Percentiles rank a stretch among this genome's conserved stretches.
Evolutionary conservation across 2,797 vertebrate genomes (phyloP).

Genomic region (Helicolenus hilgendorfi): DNA sequence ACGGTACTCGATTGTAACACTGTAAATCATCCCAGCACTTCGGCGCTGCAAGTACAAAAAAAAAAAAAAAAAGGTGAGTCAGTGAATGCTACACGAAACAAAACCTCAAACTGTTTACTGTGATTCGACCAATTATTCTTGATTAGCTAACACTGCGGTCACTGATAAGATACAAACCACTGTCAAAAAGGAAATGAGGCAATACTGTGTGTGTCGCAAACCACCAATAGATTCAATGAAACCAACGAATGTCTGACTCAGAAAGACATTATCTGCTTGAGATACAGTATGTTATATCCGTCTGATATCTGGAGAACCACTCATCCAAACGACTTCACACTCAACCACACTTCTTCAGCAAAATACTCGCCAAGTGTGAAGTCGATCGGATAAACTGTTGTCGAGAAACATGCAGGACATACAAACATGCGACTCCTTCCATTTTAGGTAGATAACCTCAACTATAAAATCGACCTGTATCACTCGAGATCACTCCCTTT

Average conservation of each 20-base stretch:
- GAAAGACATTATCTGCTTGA: neutral
- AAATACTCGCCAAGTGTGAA: neutral
- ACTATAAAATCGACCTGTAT: neutral
- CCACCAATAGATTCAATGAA: no score
- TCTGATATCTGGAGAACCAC: no score
- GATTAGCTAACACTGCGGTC: neutral
- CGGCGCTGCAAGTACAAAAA: neutral
- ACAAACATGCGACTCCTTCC: no score
- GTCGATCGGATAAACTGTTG: neutral
- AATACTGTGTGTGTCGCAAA: no score
- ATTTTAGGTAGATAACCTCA: neutral
- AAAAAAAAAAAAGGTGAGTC: no score
- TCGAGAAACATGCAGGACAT: no score
- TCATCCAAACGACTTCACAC: neutral
- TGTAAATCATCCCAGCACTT: neutral
- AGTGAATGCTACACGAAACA: neutral
- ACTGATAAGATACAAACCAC: no score
- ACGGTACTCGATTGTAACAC: accelerated
- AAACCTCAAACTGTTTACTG: neutral
- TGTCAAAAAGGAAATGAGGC: neutral
- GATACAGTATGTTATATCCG: neutral
- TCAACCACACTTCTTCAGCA: neutral
- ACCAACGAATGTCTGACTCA: no score
- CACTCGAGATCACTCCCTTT: no score
- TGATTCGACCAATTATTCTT: neutral